A percentile compares a stretch with the other conserved stretches of the same genome.
phyloP scores from a whole-genome alignment of 2,797 vertebrate genomes.

The Falco berigora region DNA sequence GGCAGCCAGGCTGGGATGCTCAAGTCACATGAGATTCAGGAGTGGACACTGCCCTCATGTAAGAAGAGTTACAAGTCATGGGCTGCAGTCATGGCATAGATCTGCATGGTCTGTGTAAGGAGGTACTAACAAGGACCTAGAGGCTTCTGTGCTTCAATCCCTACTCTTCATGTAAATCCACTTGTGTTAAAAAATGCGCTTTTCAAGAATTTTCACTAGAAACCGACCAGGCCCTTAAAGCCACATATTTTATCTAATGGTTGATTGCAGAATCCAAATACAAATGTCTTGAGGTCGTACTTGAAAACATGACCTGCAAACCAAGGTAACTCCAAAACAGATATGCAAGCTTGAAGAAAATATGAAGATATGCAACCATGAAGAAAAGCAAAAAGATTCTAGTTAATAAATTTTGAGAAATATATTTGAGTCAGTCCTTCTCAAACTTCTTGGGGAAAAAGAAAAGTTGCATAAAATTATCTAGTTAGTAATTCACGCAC shows the following conservation, averaged over 20 bases:
- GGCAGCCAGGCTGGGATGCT: background rate
- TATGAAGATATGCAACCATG: too few species aligned
- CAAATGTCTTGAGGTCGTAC: background rate
- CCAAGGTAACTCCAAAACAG: background rate
- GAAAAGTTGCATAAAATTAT: background rate
- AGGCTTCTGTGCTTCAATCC: background rate
- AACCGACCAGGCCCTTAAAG: background rate
- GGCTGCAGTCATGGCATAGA: background rate
- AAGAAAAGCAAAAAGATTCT: background rate
- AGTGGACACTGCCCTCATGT: background rate
- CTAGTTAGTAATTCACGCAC: background rate
- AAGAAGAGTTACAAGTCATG: background rate
- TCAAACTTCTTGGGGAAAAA: background rate
- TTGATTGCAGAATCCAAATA: background rate
- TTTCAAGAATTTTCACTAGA: background rate
- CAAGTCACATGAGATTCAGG: background rate
- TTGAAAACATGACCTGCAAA: background rate
- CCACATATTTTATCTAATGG: background rate
- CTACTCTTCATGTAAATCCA: background rate
- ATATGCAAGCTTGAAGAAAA: background rate
- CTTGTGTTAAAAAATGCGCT: background rate
- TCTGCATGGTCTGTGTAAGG: background rate
- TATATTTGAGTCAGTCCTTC: background rate
- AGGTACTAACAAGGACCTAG: background rate
- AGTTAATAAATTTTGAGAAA: background rate